phyloP scores from a whole-genome alignment of 2,797 vertebrate genomes.

The Rallus crepitans region DNA sequence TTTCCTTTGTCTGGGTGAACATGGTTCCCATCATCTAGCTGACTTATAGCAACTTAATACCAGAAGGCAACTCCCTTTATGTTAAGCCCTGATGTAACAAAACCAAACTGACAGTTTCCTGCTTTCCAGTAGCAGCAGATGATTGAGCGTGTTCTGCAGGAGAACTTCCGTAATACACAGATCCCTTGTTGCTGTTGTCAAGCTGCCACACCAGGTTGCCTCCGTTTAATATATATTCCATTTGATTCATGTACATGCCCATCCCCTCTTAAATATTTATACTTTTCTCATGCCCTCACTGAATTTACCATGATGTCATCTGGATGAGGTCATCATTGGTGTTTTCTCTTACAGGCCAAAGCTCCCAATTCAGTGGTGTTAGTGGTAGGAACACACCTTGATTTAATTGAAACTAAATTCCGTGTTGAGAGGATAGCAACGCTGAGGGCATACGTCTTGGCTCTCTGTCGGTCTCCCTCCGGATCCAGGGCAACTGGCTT shows the following conservation, averaged over 20 bases:
- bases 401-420: constrained; percentile 94
- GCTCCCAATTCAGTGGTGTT: constrained; percentile 93
- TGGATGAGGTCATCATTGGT: background rate
- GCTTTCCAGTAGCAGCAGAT: constrained; percentile 8
- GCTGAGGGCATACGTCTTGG: constrained; percentile 91
- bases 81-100: background rate
- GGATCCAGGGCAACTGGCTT: constrained; percentile 92
- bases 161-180: background rate
- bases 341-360: constrained; percentile 84
- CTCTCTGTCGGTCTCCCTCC: constrained; percentile 92
- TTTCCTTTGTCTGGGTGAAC: background rate
- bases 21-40: background rate
- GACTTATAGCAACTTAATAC: background rate
- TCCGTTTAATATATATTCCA: background rate
- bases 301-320: background rate
- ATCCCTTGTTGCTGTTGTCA: background rate
- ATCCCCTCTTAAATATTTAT: background rate
- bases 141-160: background rate
- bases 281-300: background rate
- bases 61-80: background rate
- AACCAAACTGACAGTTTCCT: background rate
- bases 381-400: constrained; percentile 95
- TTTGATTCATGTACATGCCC: background rate
- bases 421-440: constrained; percentile 93
- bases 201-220: background rate